Base-by-base conservation (phyloP, 1,140 invertebrate species). In the Drosophila parabipectinata region DNA sequence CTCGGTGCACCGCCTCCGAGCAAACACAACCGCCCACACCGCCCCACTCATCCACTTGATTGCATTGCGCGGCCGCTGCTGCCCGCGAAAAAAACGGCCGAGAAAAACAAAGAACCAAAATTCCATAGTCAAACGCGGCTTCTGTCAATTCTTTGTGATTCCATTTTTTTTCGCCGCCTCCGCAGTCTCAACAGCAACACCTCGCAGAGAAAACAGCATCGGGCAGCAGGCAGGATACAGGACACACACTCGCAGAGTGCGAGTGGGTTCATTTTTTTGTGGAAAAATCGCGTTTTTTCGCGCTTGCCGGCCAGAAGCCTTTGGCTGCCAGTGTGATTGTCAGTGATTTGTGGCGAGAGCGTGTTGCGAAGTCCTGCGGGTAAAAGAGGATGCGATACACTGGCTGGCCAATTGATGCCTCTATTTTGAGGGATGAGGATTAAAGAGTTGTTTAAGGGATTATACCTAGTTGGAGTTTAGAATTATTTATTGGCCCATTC, bases 21-120 rank as follows among this genome's bases (percentile, higher is more conserved):
- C 59, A 77, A 79, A 75, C 59, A 79, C 56, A 52, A 10, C 55
- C 61, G 21, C 61, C 47, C 28, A 68, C 34, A 63, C 76, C 74
- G 61, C 79, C 56, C 81, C 74, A 64, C 79, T 60, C 81, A 84
- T 85, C 81, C 82, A 85, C 82, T 87, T 85, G 82, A 85, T 85
- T 85, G 82, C 82, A 88, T 85, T 82, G 82, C 60, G 62, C 37
- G 61, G 26, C 58, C 52, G 12, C 28, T 14, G 12, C 28, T 14
- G 47, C 32, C 30, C 61, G 56, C 24, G 28, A 45, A 26, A 52
- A 48, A 59, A 67, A 62, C 56, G 2, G 0, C n/a, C 2, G 8
- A 30, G 50, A 39, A 45, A 53, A 85, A 66, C 66, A 53, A 66
- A 37, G 45, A 72, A 47, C 24, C 45, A 61, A 45, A 66, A 55